Percentiles rank a stretch among this genome's conserved stretches.
These are phyloP conservation scores for Drosophila vallismaia DNA, from an alignment of 2,888 invertebrate species.

Conservation along the genomic window DNA sequence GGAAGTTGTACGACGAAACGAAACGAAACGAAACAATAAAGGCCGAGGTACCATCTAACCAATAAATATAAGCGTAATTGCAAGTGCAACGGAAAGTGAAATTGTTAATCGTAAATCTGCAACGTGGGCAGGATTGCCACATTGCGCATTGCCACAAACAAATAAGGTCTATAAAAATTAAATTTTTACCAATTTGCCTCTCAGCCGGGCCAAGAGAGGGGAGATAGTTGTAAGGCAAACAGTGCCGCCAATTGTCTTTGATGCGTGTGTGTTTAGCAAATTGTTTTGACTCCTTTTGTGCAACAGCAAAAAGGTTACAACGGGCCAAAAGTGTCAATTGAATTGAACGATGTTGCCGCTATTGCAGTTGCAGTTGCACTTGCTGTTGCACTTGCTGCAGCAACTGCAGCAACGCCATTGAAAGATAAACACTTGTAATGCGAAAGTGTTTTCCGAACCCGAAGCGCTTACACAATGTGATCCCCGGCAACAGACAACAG, in stretches of 20 bases:
- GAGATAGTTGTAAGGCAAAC: neutral
- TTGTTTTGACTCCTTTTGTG: constrained; percentile 64
- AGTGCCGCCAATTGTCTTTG: constrained; percentile 59
- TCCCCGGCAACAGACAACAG: constrained; percentile 33
- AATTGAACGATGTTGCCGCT: constrained; percentile 53
- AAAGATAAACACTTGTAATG: constrained; percentile 76
- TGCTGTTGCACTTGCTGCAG: constrained; percentile 29
- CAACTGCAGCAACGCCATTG: constrained; percentile 39
- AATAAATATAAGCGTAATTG: constrained; percentile 45
- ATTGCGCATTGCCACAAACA: constrained; percentile 12
- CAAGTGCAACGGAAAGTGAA: constrained; percentile 64
- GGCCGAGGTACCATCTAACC: constrained; percentile 7
- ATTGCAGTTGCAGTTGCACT: constrained; percentile 9
- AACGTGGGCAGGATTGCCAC: constrained; percentile 33
- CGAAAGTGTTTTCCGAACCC: constrained; percentile 63
- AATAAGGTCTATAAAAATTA: constrained; percentile 58
- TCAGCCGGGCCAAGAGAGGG: constrained; percentile 6
- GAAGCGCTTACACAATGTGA: constrained; percentile 65
- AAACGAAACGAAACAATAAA: constrained; percentile 9
- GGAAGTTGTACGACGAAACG: neutral
- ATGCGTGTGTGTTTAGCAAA: constrained; percentile 46
- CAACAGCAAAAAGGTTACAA: constrained; percentile 61
- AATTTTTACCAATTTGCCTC: constrained; percentile 45
- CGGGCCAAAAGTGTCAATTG: constrained; percentile 74
- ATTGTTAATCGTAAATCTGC: constrained; percentile 59